Evolutionary conservation across 2,888 invertebrate genomes (phyloP).

Genomic region (Sinopyrophorus schimmeli): DNA sequence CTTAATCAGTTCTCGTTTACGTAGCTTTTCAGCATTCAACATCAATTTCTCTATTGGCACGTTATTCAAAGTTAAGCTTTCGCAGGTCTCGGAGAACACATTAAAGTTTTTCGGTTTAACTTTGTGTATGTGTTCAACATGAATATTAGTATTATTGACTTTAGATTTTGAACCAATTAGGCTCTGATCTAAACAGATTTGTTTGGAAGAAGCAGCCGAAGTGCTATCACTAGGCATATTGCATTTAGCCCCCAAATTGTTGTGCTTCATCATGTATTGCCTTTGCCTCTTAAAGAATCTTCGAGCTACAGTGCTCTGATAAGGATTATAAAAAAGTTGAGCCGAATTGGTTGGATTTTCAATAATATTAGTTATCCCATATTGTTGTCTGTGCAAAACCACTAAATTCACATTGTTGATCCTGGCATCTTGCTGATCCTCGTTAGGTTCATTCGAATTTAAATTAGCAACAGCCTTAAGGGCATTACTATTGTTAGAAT

Average conservation of each 20-base stretch:
- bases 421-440: constrained; percentile 51
- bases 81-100: constrained; percentile 66
- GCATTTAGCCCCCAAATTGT: constrained; percentile 67
- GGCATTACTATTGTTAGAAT: constrained; percentile 66
- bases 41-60: constrained; percentile 48
- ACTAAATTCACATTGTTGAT: constrained; percentile 71
- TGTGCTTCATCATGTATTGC: constrained; percentile 68
- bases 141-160: constrained; percentile 80
- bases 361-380: constrained; percentile 56
- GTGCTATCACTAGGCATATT: constrained; percentile 61
- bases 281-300: constrained; percentile 90
- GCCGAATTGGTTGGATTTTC: constrained; percentile 66
- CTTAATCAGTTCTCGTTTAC: constrained; percentile 42
- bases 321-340: constrained; percentile 88
- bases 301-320: constrained; percentile 90
- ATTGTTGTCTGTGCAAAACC: constrained; percentile 72
- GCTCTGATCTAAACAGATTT: constrained; percentile 54
- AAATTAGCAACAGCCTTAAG: constrained; percentile 67
- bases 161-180: constrained; percentile 74
- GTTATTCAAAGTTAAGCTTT: constrained; percentile 55
- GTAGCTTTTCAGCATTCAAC: constrained; percentile 44
- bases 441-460: constrained; percentile 61
- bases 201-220: constrained; percentile 43
- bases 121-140: constrained; percentile 68
- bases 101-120: constrained; percentile 66